Conservation (phyloP, 2,113 vertebrate species). For the Sitta europaea region DNA sequence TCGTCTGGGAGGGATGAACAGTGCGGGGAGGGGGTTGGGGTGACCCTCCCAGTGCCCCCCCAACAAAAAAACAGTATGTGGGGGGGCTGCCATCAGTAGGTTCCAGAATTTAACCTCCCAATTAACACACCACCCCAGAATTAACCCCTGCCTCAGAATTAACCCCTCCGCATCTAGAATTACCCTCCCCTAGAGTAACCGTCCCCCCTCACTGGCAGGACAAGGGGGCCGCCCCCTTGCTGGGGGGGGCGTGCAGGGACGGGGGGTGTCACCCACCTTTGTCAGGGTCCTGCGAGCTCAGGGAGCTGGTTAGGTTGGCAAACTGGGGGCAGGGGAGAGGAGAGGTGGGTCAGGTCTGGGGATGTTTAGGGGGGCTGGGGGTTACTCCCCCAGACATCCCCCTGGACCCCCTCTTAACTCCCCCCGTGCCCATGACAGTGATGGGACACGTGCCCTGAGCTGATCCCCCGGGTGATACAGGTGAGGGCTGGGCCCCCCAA, state of each 20-base stretch:
- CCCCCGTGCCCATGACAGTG: too few relatives aligned
- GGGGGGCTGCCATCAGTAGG: background rate
- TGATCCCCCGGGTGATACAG: background rate
- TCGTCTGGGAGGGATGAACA: background rate
- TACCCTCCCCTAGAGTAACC: too few relatives aligned
- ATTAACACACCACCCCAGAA: background rate
- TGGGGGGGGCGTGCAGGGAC: background rate
- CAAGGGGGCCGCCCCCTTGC: background rate
- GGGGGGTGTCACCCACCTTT: background rate
- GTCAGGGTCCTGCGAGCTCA: background rate
- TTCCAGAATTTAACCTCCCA: background rate
- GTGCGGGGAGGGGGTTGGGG: background rate
- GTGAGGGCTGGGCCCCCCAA: background rate
- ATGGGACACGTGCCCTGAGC: background rate
- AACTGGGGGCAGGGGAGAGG: background rate
- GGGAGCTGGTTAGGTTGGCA: background rate
- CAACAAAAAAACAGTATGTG: too few relatives aligned
- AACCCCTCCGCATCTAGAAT: background rate
- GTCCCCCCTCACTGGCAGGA: background rate
- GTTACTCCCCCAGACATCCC: background rate
- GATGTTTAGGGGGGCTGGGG: too few relatives aligned
- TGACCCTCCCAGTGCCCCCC: background rate
- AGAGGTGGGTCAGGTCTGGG: background rate
- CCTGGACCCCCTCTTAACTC: background rate
- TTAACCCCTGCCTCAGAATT: background rate